Base-by-base conservation (phyloP, 2,113 vertebrate genomes). In the Elephantulus edwardii region DNA sequence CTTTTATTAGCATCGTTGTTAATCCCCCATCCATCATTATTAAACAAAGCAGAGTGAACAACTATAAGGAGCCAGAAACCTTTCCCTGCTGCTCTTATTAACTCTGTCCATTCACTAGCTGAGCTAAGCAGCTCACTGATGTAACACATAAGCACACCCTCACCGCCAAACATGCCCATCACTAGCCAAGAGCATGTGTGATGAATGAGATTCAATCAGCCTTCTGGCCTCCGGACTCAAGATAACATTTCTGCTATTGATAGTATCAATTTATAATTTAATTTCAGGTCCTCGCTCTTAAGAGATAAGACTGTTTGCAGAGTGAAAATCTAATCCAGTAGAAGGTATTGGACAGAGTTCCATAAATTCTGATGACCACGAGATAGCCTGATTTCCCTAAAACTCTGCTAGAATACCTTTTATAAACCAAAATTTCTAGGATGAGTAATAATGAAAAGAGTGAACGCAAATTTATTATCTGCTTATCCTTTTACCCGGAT, bases 191-290 rank as follows among this genome's bases (percentile, higher is more conserved):
- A 82, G 79, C 76, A 66, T 95, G 89, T 91, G 88, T 96, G 95
- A 96, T 95, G 90, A 96, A 96, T 95, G 93, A 86, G 95, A 96
- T 94, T 93, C 88, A 94, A 91, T 95, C 96, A 92, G 83, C 60
- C 86, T 94, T 70, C 93, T 93, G 91, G 93, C 94, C 90, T 95
- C 88, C 77, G 90, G 92, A 88, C 72, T 93, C 71, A 83, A 92
- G 95, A 96, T 95, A 96, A 96, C 91, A 93, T 93, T 95, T 92
- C 90, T 95, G 66, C 76, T 93, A 89, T 86, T 95, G 96, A 96
- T 96, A 96, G 90, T 93, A 96, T 96, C 96, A 95, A 93, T 81
- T 95, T 95, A 96, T 96, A 96, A 96, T 96, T 96, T 96, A 96
- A 96, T 96, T 96, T 96, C 80, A 88, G 90, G 83, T 86, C 88